Conservation (phyloP, 2,888 invertebrate species). For the Protonemura montana region DNA sequence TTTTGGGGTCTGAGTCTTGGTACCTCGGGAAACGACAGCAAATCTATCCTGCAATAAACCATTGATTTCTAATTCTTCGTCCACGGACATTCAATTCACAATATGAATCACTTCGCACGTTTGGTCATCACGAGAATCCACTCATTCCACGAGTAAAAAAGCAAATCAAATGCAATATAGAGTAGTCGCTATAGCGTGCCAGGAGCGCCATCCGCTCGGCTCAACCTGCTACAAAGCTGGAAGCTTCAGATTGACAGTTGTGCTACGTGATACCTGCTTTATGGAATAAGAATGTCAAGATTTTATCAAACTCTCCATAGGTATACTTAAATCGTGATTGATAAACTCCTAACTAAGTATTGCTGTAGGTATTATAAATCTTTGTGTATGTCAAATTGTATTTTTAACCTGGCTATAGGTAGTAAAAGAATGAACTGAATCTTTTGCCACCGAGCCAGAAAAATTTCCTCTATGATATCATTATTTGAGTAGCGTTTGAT, state of each 20-base stretch:
- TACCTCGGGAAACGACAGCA: no score
- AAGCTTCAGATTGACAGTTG: background rate
- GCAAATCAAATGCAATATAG: background rate
- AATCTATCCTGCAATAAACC: no score
- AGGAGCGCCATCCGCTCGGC: background rate
- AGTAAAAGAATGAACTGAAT: background rate
- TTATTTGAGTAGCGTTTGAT: background rate
- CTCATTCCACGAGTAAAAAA: background rate
- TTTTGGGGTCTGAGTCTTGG: no score
- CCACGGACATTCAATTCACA: no score
- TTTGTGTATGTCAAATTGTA: background rate
- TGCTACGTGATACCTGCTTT: background rate
- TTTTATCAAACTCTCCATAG: background rate
- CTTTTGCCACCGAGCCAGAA: background rate
- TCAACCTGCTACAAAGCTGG: background rate
- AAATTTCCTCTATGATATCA: background rate
- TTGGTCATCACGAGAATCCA: no score
- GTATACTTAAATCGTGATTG: background rate
- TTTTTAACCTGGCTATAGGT: background rate
- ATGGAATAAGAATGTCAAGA: slow-evolving; percentile 14
- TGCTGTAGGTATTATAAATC: slow-evolving; percentile 2
- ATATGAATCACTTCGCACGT: no score
- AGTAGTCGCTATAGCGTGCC: background rate
- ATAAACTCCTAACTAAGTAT: slow-evolving; percentile 18
- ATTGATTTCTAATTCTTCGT: no score